phyloP scores from a whole-genome alignment of 1,140 invertebrate genomes.

The Rhopalosiphum maidis region DNA sequence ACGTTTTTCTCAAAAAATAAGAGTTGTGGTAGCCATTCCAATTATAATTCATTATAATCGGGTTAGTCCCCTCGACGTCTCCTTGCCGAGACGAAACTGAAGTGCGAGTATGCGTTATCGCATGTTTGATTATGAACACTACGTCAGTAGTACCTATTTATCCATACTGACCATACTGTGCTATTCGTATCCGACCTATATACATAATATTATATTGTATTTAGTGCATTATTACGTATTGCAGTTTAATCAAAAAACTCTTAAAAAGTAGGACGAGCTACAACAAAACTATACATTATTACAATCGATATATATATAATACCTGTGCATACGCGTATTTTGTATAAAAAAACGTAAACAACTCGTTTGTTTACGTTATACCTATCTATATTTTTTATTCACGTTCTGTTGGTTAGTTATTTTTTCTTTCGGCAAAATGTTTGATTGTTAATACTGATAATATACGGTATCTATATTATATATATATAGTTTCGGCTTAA shows the following conservation, averaged over 20 bases:
- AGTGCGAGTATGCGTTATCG: not conserved
- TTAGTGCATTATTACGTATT: not conserved
- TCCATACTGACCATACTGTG: not conserved
- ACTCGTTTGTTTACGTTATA: conserved; percentile 8
- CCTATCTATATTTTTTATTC: not conserved
- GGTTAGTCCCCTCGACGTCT: not conserved
- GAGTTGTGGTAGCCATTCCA: not conserved
- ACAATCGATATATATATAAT: not conserved
- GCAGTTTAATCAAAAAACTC: conserved; percentile 15
- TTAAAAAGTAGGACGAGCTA: conserved; percentile 2
- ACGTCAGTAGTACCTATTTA: not conserved
- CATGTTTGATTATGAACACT: not conserved
- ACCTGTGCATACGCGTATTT: not conserved
- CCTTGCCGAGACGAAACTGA: not conserved
- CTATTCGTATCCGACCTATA: not conserved
- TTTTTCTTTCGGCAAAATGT: not conserved
- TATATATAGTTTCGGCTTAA: not conserved
- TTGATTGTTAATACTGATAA: conserved; percentile 3
- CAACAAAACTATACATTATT: not conserved
- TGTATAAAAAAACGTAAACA: not conserved
- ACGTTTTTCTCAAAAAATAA: not conserved
- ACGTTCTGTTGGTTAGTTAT: not conserved
- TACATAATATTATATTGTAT: not conserved
- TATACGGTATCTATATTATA: not conserved
- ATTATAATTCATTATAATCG: no score